Base-by-base conservation (phyloP, 2,113 vertebrate species). In the Rattus norvegicus region DNA sequence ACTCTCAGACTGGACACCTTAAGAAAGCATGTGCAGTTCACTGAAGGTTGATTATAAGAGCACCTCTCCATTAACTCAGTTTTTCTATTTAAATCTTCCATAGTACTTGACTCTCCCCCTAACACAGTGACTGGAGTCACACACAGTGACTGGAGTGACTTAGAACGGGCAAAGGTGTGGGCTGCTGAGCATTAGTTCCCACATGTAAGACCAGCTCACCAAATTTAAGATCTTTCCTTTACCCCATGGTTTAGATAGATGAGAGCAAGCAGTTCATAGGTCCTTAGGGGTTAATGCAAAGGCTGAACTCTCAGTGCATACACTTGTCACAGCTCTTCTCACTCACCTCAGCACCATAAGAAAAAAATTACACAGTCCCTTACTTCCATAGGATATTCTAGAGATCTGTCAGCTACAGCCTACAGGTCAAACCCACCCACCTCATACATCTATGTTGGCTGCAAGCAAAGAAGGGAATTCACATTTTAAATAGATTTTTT, bases 401-500 rank as follows among this genome's bases (percentile, higher is more conserved):
- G 39, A 33, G 56, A 11, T 49, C 75, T 79, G 22, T 17, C 20
- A 75, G 70, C 69, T 24, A 52, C 1, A 80, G 63, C 47, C 65
- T 1, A 0, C 1, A 10, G 47, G 7, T n/a, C 79, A 79, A 77
- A 75, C 47, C 30, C 36, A 75, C 56, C 20, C 80, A 33, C n/a
- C n/a, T 28, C 1, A 4, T 36, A 3, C 36, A n/a, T 87, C 1
- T 79, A 12, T 43, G 36, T 11, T 3, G n/a, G 13, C 54, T 80
- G 67, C 1, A 81, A 88, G 19, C 56, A 75, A 90, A 83, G 63
- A 92, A 77, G 36, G 5, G 6, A 28, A 52, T 93, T 92, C 19
- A 75, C 22, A 80, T 73, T 76, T 96, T 91, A 67, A 65, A 91
- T 63, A 86, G 10, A 24, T 85, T 91, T 81, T 75, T 43, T 47